Percentiles rank a stretch among this genome's conserved stretches.
phyloP scores from a whole-genome alignment of 1,140 invertebrate genomes.

The Hyles vespertilio region DNA sequence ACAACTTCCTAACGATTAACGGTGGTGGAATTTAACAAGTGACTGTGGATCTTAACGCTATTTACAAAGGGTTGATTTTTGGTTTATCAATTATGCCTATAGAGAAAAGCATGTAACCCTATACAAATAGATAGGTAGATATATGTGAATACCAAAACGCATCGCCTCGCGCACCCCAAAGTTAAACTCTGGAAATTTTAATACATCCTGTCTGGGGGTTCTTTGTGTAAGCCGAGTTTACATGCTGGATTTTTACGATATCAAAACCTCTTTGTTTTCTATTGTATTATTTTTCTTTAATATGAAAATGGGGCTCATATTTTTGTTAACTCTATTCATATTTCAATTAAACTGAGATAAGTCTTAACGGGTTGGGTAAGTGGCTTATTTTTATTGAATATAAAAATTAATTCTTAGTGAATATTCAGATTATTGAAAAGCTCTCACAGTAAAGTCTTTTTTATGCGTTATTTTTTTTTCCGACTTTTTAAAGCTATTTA shows the following conservation, averaged over 20 bases:
- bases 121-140: conserved; percentile 17
- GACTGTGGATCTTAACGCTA: conserved; percentile 25
- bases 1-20: conserved; percentile 55
- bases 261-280: neutral
- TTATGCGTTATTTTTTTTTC: too few species aligned
- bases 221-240: conserved; percentile 13
- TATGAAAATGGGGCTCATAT: neutral
- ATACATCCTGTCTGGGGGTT: conserved; percentile 40
- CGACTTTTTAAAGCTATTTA: too few species aligned
- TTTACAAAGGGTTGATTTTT: conserved; percentile 25
- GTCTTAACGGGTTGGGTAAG: too few species aligned
- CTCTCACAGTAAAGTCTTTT: too few species aligned
- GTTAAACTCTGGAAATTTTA: conserved; percentile 56
- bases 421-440: too few species aligned
- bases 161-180: conserved; percentile 48
- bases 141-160: conserved; percentile 43
- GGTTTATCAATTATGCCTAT: conserved; percentile 3
- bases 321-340: too few species aligned
- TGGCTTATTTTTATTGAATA: too few species aligned
- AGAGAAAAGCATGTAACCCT: conserved; percentile 24
- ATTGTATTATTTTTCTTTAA: neutral
- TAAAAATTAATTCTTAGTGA: too few species aligned
- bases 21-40: conserved; percentile 15
- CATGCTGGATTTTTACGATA: conserved; percentile 10
- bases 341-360: too few species aligned